Conservation (phyloP, 2,797 vertebrate species). For the Molossus alvarezi region DNA sequence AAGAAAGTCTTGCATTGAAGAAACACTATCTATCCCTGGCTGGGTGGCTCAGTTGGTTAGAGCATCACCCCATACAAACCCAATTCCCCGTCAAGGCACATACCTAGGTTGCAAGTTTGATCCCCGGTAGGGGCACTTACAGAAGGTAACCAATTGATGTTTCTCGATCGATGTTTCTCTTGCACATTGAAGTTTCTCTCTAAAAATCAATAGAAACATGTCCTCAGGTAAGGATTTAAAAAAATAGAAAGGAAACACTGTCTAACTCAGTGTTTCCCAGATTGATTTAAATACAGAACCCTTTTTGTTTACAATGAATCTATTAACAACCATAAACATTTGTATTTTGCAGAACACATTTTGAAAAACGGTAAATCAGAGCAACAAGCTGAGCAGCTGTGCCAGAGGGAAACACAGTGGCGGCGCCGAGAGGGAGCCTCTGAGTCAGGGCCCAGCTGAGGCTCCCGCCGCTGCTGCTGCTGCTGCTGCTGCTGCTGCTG, state of each 20-base stretch:
- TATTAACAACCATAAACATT: conserved; percentile 3
- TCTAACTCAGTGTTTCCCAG: neutral
- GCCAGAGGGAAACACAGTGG: too few relatives aligned
- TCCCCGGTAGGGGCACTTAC: neutral
- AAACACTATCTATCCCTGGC: neutral
- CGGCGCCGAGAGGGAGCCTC: too few relatives aligned
- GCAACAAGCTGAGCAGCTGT: too few relatives aligned
- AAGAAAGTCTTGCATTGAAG: neutral
- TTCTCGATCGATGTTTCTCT: neutral
- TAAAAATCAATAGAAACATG: neutral
- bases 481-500: too few relatives aligned
- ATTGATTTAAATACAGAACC: neutral
- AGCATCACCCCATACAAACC: neutral
- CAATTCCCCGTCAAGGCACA: neutral
- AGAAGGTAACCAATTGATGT: neutral
- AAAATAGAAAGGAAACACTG: neutral
- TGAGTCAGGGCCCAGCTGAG: too few relatives aligned
- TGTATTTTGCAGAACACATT: neutral
- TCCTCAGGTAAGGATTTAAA: neutral
- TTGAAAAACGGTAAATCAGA: conserved; percentile 8
- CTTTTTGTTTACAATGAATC: neutral
- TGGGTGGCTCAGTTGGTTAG: neutral
- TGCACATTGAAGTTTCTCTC: too few relatives aligned
- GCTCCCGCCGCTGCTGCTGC: too few relatives aligned
- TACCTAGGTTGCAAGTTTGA: neutral